Percentiles rank a stretch among this genome's conserved stretches.
Conservation (phyloP, 2,113 vertebrate genomes). For the Pelecanoides urinatrix region DNA sequence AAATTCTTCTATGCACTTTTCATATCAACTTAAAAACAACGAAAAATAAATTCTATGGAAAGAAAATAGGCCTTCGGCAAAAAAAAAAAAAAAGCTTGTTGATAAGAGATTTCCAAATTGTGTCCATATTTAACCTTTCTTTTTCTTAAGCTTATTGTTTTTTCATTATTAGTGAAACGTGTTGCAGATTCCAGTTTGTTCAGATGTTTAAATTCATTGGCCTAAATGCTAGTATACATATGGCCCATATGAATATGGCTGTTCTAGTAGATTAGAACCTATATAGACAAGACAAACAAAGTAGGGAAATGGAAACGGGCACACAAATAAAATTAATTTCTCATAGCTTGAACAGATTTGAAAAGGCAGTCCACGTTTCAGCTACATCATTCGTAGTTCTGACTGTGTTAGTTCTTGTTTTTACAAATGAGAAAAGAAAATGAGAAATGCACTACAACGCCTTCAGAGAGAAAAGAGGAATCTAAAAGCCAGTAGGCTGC, state of each 20-base stretch:
- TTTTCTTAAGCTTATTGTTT: background rate
- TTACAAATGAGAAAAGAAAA: background rate
- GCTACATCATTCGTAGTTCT: background rate
- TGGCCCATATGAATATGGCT: accelerated
- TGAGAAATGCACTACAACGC: background rate
- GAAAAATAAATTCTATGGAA: background rate
- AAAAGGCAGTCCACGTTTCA: background rate
- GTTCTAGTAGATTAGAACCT: background rate
- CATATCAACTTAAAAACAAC: background rate
- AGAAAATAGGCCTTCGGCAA: background rate
- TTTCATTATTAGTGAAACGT: background rate
- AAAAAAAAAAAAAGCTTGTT: background rate
- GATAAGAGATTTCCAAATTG: background rate
- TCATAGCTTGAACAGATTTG: background rate
- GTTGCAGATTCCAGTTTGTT: background rate
- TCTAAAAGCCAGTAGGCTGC: background rate
- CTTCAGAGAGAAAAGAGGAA: background rate
- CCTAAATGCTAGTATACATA: background rate
- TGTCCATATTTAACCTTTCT: background rate
- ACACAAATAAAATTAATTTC: background rate
- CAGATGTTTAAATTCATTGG: background rate
- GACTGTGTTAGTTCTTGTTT: background rate
- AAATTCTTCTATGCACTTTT: background rate
- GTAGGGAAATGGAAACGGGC: background rate
- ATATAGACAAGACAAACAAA: background rate